Conservation (phyloP, 2,888 invertebrate species). For the Ophion ellenae region DNA sequence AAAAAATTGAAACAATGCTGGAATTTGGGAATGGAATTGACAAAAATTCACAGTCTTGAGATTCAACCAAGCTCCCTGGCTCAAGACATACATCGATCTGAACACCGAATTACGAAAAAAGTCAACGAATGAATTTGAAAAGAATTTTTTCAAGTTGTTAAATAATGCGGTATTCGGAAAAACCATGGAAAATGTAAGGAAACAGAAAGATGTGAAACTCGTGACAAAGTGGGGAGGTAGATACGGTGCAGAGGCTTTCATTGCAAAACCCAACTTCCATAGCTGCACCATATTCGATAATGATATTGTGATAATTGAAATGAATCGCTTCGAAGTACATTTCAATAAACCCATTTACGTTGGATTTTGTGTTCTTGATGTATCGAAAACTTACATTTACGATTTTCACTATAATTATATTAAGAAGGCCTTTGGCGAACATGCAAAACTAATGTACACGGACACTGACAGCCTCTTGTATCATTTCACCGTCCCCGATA, state of each 20-base stretch:
- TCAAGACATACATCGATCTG: conserved; percentile 36
- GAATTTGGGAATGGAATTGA: no score
- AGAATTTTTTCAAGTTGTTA: conserved; percentile 9
- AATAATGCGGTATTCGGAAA: conserved; percentile 81
- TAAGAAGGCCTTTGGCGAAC: conserved; percentile 36
- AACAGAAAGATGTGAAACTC: conserved; percentile 74
- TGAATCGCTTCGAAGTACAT: no score
- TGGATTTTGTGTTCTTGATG: conserved; percentile 35
- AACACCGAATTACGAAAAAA: neutral
- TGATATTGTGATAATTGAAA: no score
- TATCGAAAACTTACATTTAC: no score
- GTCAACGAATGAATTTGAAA: neutral
- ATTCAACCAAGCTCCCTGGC: no score
- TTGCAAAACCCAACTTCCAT: no score
- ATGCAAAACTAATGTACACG: conserved; percentile 1
- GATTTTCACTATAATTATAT: conserved; percentile 22
- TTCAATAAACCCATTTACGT: no score
- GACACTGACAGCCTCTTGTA: conserved; percentile 33
- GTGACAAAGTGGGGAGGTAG: conserved; percentile 57
- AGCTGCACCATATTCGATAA: no score
- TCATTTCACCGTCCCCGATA: no score
- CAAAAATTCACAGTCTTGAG: no score
- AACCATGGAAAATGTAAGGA: conserved; percentile 77
- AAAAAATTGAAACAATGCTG: no score
- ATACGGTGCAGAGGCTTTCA: conserved; percentile 70